Evolutionary conservation across 1,140 invertebrate genomes (phyloP).

Genomic region (Vollenhovia emeryi): DNA sequence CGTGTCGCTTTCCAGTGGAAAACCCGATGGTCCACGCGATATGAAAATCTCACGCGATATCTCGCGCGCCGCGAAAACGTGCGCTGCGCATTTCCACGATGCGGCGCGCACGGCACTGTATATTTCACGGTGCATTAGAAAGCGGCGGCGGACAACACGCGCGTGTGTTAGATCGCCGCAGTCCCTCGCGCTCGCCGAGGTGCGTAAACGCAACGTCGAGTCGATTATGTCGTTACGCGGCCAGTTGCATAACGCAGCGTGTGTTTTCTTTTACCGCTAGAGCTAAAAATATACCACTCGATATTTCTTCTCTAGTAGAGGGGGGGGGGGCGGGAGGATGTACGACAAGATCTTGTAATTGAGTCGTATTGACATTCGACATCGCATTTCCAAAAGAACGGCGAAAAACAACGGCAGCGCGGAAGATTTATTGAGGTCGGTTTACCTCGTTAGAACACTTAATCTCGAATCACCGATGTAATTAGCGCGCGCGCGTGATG

Average conservation of each 20-base stretch:
- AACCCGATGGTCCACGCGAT: neutral
- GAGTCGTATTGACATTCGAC: neutral
- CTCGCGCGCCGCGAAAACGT: neutral
- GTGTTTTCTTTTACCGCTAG: neutral
- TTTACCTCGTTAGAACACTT: slow-evolving; percentile 6
- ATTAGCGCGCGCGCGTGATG: slow-evolving; percentile 23
- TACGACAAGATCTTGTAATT: neutral
- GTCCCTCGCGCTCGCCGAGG: neutral
- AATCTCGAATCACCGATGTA: slow-evolving; percentile 27
- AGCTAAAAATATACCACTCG: neutral
- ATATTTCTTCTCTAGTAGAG: neutral
- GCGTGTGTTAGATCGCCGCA: neutral
- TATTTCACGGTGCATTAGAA: slow-evolving; percentile 45
- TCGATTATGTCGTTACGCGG: slow-evolving; percentile 29
- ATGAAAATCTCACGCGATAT: slow-evolving; percentile 5
- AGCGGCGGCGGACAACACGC: neutral
- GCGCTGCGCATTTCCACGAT: slow-evolving; percentile 3
- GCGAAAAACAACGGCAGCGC: neutral
- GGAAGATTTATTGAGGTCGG: neutral
- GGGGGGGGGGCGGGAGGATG: too few relatives aligned
- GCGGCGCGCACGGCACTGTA: slow-evolving; percentile 9
- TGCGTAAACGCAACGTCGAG: slow-evolving; percentile 23
- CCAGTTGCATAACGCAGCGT: slow-evolving; percentile 3
- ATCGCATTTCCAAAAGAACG: neutral
- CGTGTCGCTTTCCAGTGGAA: neutral